Conservation (phyloP, 2,888 invertebrate species). For the Himalopsyche tibetana region DNA sequence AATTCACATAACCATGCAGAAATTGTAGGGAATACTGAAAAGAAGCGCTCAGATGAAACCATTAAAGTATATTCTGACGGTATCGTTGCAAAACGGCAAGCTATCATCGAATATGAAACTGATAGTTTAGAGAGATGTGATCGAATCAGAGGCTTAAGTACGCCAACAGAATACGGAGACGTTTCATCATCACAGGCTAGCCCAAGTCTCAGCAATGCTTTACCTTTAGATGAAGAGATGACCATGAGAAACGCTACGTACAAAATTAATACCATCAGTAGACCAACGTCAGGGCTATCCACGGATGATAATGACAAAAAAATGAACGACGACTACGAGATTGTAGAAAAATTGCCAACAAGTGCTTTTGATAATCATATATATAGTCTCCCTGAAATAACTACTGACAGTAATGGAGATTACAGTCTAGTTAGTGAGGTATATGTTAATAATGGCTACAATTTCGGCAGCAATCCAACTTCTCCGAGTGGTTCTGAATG, state of each 20-base stretch:
- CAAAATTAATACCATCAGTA: conserved; percentile 78
- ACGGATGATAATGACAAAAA: conserved; percentile 62
- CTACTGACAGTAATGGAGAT: conserved; percentile 71
- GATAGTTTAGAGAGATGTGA: conserved; percentile 83
- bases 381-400: conserved; percentile 70
- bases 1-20: conserved; percentile 44
- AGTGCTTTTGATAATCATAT: conserved; percentile 64
- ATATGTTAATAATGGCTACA: conserved; percentile 86
- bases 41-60: conserved; percentile 18
- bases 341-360: conserved; percentile 68
- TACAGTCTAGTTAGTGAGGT: conserved; percentile 87
- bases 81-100: conserved; percentile 69
- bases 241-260: conserved; percentile 87
- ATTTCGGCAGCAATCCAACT: conserved; percentile 79
- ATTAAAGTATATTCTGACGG: conserved; percentile 2
- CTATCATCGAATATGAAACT: conserved; percentile 82
- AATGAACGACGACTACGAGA: conserved; percentile 73
- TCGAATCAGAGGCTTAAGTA: conserved; percentile 76
- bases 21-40: not conserved
- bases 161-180: conserved; percentile 81
- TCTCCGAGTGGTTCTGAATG: conserved; percentile 78
- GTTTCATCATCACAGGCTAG: conserved; percentile 83
- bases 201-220: conserved; percentile 83
- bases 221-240: conserved; percentile 88
- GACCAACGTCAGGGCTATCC: conserved; percentile 72